These are phyloP conservation scores for Salticus scenicus DNA, from an alignment of 2,888 invertebrate genomes.

Conservation along the genomic window DNA sequence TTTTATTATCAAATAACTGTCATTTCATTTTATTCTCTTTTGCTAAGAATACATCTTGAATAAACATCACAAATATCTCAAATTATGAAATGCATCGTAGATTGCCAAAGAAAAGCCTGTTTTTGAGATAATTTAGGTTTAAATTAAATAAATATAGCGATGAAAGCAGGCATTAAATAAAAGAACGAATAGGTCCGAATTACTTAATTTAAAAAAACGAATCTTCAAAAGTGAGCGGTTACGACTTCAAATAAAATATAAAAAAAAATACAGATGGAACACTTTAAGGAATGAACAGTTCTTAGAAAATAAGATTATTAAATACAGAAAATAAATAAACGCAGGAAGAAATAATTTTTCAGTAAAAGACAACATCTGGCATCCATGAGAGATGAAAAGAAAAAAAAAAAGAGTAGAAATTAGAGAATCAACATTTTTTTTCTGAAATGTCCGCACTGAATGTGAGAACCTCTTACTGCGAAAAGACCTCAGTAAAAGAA, in stretches of 20 bases:
- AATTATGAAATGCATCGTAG: background rate
- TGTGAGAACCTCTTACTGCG: constrained; percentile 64
- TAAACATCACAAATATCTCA: too few relatives aligned
- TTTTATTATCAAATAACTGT: too few relatives aligned
- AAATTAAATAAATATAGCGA: background rate
- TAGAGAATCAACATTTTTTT: constrained; percentile 67
- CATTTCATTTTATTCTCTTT: too few relatives aligned
- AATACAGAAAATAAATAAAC: constrained; percentile 48
- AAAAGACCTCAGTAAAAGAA: constrained; percentile 27
- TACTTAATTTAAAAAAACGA: background rate
- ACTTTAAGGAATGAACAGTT: constrained; percentile 42
- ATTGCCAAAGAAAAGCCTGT: background rate
- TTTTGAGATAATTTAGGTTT: background rate
- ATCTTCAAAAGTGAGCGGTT: too few relatives aligned
- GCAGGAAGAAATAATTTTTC: constrained; percentile 67
- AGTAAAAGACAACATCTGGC: constrained; percentile 68
- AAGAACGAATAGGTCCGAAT: background rate
- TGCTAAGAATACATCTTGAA: too few relatives aligned
- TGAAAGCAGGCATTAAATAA: background rate
- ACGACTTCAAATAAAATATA: background rate
- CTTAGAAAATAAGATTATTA: constrained; percentile 59
- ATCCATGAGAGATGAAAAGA: constrained; percentile 51
- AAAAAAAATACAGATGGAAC: constrained; percentile 39
- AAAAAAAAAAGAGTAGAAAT: constrained; percentile 48
- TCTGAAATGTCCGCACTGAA: constrained; percentile 56